phyloP scores from a whole-genome alignment of 2,113 vertebrate genomes.

The Nerophis lumbriciformis region DNA sequence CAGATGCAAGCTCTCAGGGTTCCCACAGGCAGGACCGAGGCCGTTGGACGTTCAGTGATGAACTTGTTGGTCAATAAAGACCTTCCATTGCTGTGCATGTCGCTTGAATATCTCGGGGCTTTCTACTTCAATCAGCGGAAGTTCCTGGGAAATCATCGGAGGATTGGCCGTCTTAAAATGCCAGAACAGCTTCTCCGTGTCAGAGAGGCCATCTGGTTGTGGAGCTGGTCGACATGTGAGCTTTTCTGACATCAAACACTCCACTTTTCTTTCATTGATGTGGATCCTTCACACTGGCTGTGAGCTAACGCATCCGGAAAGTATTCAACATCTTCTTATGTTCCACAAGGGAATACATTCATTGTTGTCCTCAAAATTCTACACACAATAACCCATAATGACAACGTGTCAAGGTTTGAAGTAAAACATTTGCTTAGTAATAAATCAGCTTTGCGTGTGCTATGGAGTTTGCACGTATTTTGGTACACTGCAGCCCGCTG shows the following conservation, averaged over 20 bases:
- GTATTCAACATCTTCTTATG: too few relatives aligned
- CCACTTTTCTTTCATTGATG: conserved; percentile 47
- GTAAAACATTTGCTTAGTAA: too few relatives aligned
- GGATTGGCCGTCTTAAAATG: conserved; percentile 66
- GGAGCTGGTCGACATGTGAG: conserved; percentile 70
- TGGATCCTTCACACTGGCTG: conserved; percentile 22
- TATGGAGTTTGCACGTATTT: too few relatives aligned
- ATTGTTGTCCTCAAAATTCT: too few relatives aligned
- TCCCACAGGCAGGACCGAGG: conserved; percentile 39
- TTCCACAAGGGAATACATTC: too few relatives aligned
- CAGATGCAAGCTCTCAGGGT: conserved; percentile 60
- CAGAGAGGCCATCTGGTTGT: conserved; percentile 72
- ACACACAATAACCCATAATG: too few relatives aligned
- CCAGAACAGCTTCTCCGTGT: conserved; percentile 68
- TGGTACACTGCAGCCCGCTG: too few relatives aligned
- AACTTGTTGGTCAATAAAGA: conserved; percentile 72
- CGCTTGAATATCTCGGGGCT: conserved; percentile 72
- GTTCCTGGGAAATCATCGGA: conserved; percentile 69
- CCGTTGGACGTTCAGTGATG: not conserved
- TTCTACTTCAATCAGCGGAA: conserved; percentile 67
- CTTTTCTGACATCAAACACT: conserved; percentile 35
- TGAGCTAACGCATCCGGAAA: too few relatives aligned
- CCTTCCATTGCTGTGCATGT: conserved; percentile 71
- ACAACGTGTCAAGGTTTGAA: too few relatives aligned
- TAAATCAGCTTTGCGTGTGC: too few relatives aligned